These are phyloP conservation scores for Bagarius yarrelli DNA, from an alignment of 2,113 vertebrate genomes.

Conservation along the genomic window DNA sequence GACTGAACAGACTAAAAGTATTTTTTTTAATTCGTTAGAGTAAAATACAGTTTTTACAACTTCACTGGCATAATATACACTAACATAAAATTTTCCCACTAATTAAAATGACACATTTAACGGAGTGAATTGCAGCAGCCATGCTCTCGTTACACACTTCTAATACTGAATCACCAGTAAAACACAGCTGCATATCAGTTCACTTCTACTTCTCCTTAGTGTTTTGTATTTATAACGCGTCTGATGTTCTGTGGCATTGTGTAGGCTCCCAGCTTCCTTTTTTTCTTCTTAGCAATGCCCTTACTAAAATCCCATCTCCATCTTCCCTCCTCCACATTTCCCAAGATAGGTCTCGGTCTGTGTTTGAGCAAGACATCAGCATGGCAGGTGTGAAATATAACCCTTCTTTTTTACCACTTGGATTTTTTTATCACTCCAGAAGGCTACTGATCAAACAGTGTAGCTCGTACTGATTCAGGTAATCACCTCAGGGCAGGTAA, in stretches of 20 bases:
- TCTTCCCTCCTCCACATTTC: conserved; percentile 13
- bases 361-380: conserved; percentile 23
- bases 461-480: conserved; percentile 5
- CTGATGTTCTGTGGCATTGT: background rate
- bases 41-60: background rate
- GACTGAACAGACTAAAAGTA: background rate
- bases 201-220: background rate
- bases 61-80: background rate
- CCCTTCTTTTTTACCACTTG: background rate
- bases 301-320: conserved; percentile 28
- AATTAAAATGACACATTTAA: background rate
- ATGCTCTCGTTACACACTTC: background rate
- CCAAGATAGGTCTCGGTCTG: conserved; percentile 21
- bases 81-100: background rate
- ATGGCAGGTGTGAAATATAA: conserved; percentile 29
- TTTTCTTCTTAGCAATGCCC: conserved; percentile 24
- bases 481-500: conserved; percentile 12
- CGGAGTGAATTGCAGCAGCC: background rate
- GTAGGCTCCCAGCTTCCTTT: conserved; percentile 3
- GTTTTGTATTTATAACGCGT: background rate
- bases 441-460: conserved; percentile 23
- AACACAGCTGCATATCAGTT: background rate
- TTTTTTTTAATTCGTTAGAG: background rate
- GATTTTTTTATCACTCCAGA: background rate
- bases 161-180: background rate